Evolutionary conservation across 2,113 vertebrate genomes (phyloP), one percentile per base, ranked within the genome.

Genomic region (Microtus oregoni): DNA sequence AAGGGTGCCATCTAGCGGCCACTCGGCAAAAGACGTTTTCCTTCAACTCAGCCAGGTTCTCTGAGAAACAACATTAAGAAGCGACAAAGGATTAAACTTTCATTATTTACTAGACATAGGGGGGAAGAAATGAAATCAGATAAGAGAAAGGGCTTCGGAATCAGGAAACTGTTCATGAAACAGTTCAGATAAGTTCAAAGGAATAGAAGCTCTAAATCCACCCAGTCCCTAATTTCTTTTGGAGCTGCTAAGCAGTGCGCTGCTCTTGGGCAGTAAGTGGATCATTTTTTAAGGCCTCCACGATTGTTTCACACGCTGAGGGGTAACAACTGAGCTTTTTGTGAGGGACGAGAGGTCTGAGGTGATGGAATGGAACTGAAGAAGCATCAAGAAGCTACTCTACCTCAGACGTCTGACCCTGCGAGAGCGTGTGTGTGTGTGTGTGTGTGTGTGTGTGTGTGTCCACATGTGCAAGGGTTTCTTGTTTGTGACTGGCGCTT

Each of bases 1-100:
- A 98, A 98, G 91, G 98, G 75, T 98, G 97, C 99, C 99, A 99
- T 99, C 99, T 98, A 98, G 99, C 96, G 99, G 98, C 0, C 0
- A 0, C 0, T 0, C 0, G 47, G 52, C 77, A 90, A 61, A 93
- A 90, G 68, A 63, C 61, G n/a, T 38, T 79, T 26, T 4, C 38
- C 9, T 0, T 41, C 28, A 22, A 30, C 72, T 30, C 8, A 0
- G 63, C 86, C 30, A 0, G 86, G 61, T 68, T 91, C 61, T 72
- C 44, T 0, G 41, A 55, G 52, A 92, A 38, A 67, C 55, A 24
- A 91, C 38, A 19, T 4, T 4, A 28, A 0, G 5, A 22, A 7
- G 82, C 41, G 0, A 55, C 44, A 2, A 52, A 26, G 9, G 1
- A 28, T 65, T 90, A 92, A 98, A 96, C 97, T 97, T 96, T 96